Evolutionary conservation across 2,113 vertebrate genomes (phyloP).

Genomic region (Ceyx margarethae): DNA sequence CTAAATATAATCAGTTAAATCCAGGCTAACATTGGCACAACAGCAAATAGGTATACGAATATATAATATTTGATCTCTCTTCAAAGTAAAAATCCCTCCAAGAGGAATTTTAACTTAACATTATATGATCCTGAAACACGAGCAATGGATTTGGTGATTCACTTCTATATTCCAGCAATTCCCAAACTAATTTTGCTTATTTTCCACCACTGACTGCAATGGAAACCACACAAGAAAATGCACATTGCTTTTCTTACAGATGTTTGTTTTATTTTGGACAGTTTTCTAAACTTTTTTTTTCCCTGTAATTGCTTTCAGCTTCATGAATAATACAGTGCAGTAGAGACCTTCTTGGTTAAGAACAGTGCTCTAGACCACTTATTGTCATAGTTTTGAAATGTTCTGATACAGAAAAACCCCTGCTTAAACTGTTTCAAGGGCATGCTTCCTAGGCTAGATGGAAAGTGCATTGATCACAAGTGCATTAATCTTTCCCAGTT

Average conservation of each 20-base stretch:
- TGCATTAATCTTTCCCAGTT: not conserved
- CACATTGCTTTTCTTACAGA: not conserved
- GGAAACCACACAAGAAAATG: not conserved
- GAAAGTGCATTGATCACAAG: not conserved
- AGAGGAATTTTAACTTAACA: not conserved
- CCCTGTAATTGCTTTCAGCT: not conserved
- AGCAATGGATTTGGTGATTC: not conserved
- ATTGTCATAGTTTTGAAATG: not conserved
- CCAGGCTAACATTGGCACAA: not conserved
- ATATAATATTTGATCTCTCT: not conserved
- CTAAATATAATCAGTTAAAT: not conserved
- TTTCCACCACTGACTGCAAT: not conserved
- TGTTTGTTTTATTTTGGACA: not conserved
- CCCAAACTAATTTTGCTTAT: not conserved
- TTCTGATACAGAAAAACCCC: not conserved
- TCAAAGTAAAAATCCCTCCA: not conserved
- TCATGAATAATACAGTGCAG: not conserved
- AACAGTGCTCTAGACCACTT: not conserved
- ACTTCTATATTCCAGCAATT: not conserved
- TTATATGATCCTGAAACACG: not conserved
- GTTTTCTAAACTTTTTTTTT: not conserved
- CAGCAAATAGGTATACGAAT: not conserved
- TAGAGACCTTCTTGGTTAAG: not conserved
- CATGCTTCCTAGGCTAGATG: not conserved
- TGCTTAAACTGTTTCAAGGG: not conserved